Percentiles rank a stretch among this genome's conserved stretches.
These are phyloP conservation scores for Chloroceryle inda DNA, from an alignment of 2,797 vertebrate genomes.

Conservation along the genomic window DNA sequence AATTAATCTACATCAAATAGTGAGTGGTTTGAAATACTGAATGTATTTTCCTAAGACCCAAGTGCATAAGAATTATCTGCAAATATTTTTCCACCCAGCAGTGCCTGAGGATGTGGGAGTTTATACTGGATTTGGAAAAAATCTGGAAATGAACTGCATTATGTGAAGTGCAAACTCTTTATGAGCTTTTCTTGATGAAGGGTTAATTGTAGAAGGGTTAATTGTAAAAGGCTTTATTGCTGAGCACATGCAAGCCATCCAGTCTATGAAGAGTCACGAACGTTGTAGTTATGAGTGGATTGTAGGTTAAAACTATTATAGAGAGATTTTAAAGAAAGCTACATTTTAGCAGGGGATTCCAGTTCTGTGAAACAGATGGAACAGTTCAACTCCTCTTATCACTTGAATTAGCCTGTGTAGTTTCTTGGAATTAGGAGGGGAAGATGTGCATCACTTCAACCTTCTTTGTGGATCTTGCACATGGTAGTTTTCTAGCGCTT, in stretches of 20 bases:
- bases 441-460: neutral
- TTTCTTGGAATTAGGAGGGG: neutral
- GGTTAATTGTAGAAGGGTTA: neutral
- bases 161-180: neutral
- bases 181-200: neutral
- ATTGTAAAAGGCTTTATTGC: neutral
- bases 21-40: neutral
- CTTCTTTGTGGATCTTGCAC: neutral
- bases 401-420: neutral
- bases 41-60: neutral
- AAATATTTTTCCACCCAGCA: neutral
- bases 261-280: neutral
- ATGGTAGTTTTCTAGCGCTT: neutral
- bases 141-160: neutral
- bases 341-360: neutral
- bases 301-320: neutral
- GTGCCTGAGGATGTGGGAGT: neutral
- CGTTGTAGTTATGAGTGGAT: neutral
- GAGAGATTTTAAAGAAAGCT: neutral
- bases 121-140: neutral
- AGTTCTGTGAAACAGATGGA: neutral
- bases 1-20: constrained; percentile 20
- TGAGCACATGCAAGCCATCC: neutral
- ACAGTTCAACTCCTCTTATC: neutral
- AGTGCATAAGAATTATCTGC: neutral